Conservation (phyloP, 2,113 vertebrate species). For the Pampusana beccarii region DNA sequence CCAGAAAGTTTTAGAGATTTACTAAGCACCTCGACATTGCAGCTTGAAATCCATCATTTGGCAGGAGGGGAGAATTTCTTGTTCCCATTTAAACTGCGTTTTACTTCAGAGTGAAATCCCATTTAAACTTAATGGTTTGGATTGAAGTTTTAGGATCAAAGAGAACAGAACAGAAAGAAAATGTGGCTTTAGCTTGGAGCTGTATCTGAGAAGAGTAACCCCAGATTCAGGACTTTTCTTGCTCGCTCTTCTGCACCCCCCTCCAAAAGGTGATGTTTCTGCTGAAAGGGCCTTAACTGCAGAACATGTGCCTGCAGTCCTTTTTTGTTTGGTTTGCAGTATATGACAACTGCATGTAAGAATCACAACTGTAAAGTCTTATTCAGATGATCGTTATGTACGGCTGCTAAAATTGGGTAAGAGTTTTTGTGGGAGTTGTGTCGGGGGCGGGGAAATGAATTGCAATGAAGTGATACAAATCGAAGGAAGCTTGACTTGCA, state of each 20-base stretch:
- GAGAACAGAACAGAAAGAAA: background rate
- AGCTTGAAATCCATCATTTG: slow-evolving; percentile 52
- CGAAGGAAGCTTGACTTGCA: background rate
- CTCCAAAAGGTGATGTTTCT: background rate
- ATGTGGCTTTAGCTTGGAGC: slow-evolving; percentile 40
- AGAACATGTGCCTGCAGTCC: background rate
- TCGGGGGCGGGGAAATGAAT: accelerated
- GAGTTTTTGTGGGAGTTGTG: background rate
- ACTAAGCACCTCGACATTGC: slow-evolving; percentile 64
- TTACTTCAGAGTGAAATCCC: slow-evolving; percentile 58
- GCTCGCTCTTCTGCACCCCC: background rate
- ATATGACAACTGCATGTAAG: background rate
- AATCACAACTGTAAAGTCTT: background rate
- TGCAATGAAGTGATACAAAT: background rate
- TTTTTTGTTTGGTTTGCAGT: background rate
- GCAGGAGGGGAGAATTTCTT: slow-evolving; percentile 4
- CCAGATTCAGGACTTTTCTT: background rate
- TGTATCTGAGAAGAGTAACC: slow-evolving; percentile 25
- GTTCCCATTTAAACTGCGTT: slow-evolving; percentile 54
- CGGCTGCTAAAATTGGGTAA: background rate
- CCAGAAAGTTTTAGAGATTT: slow-evolving; percentile 75
- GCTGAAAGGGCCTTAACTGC: background rate
- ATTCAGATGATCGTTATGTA: background rate
- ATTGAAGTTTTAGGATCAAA: slow-evolving; percentile 63
- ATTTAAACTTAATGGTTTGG: slow-evolving; percentile 46